Evolutionary conservation across 92 coral and sea anemone genomes (phyloP).

Genomic region (Parazoanthus swiftii): DNA sequence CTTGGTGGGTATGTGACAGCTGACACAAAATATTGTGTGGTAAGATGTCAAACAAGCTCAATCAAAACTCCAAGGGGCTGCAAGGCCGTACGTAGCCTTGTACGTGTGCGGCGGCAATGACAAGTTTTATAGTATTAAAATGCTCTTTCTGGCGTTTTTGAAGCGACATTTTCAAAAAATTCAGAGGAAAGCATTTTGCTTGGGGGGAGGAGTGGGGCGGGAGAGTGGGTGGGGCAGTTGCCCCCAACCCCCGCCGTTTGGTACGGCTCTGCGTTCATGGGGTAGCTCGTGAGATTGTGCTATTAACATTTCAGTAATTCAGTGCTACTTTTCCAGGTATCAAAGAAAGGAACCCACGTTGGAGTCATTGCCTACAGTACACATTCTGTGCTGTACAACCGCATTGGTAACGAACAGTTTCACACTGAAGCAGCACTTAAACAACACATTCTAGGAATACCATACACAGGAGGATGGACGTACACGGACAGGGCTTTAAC

Average conservation of each 20-base stretch:
- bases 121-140: too few relatives aligned
- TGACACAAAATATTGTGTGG: too few relatives aligned
- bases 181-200: too few relatives aligned
- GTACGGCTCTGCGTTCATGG: too few relatives aligned
- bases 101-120: too few relatives aligned
- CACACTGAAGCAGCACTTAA: conserved; percentile 45
- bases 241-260: too few relatives aligned
- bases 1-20: too few relatives aligned
- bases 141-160: too few relatives aligned
- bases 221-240: too few relatives aligned
- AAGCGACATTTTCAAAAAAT: too few relatives aligned
- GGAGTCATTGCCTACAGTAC: conserved; percentile 55
- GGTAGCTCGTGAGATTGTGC: neutral
- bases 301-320: neutral
- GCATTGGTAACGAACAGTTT: conserved; percentile 27
- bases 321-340: conserved; percentile 4
- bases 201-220: too few relatives aligned
- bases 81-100: too few relatives aligned
- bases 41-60: neutral
- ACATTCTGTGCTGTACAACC: conserved; percentile 42
- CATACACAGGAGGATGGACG: conserved; percentile 55
- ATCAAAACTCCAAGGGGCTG: neutral
- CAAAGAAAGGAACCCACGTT: conserved; percentile 50
- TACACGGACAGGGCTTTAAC: conserved; percentile 52
- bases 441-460: conserved; percentile 31